phyloP scores from a whole-genome alignment of 37 sponge, comb jelly and placozoan genomes.

The Agelas oroides region DNA sequence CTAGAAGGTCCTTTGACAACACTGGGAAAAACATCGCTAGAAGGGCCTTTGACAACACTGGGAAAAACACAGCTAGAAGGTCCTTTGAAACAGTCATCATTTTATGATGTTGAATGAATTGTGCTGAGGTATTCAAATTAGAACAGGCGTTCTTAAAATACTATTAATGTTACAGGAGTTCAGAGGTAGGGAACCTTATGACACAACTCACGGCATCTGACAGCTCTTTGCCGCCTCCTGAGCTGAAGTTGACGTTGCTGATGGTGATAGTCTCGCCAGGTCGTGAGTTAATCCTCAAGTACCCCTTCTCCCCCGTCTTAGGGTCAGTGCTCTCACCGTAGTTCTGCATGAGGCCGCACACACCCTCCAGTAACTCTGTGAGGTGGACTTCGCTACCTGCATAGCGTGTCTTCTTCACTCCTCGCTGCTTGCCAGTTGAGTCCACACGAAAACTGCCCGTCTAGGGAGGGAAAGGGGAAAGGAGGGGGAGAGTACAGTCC shows the following conservation, averaged over 20 bases:
- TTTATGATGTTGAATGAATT: too few species aligned
- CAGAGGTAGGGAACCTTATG: not conserved
- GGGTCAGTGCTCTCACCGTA: slow-evolving; percentile 72
- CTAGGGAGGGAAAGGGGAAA: slow-evolving; percentile 8
- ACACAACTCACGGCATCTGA: slow-evolving; percentile 53
- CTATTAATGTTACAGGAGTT: too few species aligned
- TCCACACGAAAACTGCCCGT: slow-evolving; percentile 67
- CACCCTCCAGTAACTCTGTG: slow-evolving; percentile 64
- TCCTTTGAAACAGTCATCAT: too few species aligned
- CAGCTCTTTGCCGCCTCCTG: slow-evolving; percentile 54
- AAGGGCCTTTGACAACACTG: too few species aligned
- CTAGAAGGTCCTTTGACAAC: too few species aligned
- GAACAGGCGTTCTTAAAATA: too few species aligned
- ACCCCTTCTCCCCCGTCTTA: slow-evolving; percentile 61
- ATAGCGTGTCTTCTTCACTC: slow-evolving; percentile 15
- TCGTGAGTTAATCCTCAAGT: slow-evolving; percentile 71
- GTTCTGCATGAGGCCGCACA: slow-evolving; percentile 73
- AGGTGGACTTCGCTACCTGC: slow-evolving; percentile 79
- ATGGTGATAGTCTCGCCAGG: slow-evolving; percentile 72
- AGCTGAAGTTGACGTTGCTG: slow-evolving; percentile 66
- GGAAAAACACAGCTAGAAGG: too few species aligned
- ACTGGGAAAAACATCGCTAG: too few species aligned
- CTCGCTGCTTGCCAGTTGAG: slow-evolving; percentile 55
- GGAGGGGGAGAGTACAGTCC: too few species aligned
- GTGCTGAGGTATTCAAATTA: too few species aligned